Conservation (phyloP, 2,888 invertebrate species). For the Clivina fossor region DNA sequence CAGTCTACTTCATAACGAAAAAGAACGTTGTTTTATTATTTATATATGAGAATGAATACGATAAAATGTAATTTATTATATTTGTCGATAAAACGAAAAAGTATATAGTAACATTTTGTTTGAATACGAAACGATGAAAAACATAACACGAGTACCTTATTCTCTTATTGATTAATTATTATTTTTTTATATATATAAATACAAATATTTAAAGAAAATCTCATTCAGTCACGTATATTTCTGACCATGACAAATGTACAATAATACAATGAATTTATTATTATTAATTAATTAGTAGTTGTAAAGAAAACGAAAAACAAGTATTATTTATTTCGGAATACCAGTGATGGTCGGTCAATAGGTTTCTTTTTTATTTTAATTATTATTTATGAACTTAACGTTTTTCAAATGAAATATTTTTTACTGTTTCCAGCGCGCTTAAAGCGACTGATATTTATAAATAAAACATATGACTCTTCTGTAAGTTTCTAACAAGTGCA, state of each 20-base stretch:
- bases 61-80: conserved; percentile 29
- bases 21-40: conserved; percentile 44
- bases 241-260: conserved; percentile 34
- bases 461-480: conserved; percentile 67
- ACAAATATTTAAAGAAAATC: conserved; percentile 30
- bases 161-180: conserved; percentile 29
- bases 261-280: conserved; percentile 33
- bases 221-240: conserved; percentile 27
- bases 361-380: conserved; percentile 36
- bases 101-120: conserved; percentile 30
- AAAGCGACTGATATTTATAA: conserved; percentile 27
- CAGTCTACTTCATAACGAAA: conserved; percentile 41
- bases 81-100: conserved; percentile 31
- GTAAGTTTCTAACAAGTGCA: conserved; percentile 87
- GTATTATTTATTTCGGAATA: conserved; percentile 21
- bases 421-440: conserved; percentile 43
- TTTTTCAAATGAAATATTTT: conserved; percentile 37
- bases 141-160: conserved; percentile 30
- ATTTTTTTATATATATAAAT: too few species aligned
- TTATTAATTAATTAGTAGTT: conserved; percentile 31
- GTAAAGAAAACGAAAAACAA: neutral
- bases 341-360: conserved; percentile 40
- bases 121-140: conserved; percentile 30
- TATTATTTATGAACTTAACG: neutral
- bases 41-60: conserved; percentile 33